A percentile compares a stretch with the other conserved stretches of the same genome.
These are phyloP conservation scores for Drosophila ficusphila DNA, from an alignment of 1,140 invertebrate genomes.

Conservation along the genomic window DNA sequence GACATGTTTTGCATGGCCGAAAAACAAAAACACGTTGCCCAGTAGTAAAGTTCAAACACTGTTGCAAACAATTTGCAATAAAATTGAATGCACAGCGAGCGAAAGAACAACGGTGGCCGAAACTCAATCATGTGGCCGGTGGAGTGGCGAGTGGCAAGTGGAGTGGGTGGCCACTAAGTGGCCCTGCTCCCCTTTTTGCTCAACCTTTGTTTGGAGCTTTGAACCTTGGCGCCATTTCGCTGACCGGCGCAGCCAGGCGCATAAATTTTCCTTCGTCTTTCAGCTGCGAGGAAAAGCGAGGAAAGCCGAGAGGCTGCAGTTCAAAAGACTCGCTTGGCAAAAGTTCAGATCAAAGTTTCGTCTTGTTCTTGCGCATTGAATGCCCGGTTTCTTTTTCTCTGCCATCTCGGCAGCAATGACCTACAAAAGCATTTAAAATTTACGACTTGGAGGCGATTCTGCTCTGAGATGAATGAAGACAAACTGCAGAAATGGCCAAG, in stretches of 20 bases:
- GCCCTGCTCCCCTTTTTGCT: slow-evolving; percentile 10
- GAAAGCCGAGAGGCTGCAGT: slow-evolving; percentile 19
- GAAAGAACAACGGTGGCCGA: slow-evolving; percentile 18
- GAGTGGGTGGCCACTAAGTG: slow-evolving; percentile 56
- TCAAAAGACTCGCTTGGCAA: slow-evolving; percentile 49
- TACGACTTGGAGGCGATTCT: slow-evolving; percentile 57
- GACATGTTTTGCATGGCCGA: slow-evolving; percentile 71
- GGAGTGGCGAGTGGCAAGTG: slow-evolving; percentile 28
- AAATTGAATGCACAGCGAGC: slow-evolving; percentile 60
- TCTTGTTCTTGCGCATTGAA: slow-evolving; percentile 34
- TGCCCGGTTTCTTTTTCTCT: slow-evolving; percentile 10
- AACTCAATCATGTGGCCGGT: slow-evolving; percentile 57
- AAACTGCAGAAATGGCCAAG: slow-evolving; percentile 58
- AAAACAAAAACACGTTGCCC: slow-evolving; percentile 20
- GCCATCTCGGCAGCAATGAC: slow-evolving; percentile 59
- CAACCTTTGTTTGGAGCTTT: slow-evolving; percentile 54
- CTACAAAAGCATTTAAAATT: slow-evolving; percentile 78
- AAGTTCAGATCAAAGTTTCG: slow-evolving; percentile 59
- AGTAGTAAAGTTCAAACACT: slow-evolving; percentile 39
- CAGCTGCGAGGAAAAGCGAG: background rate
- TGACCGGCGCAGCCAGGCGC: slow-evolving; percentile 62
- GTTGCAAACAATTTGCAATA: slow-evolving; percentile 78
- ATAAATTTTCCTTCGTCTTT: slow-evolving; percentile 62
- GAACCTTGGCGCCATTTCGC: slow-evolving; percentile 78
- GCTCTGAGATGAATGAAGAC: slow-evolving; percentile 68